Conservation (phyloP, 2,797 vertebrate genomes). For the Crocodylus rhombifer region DNA sequence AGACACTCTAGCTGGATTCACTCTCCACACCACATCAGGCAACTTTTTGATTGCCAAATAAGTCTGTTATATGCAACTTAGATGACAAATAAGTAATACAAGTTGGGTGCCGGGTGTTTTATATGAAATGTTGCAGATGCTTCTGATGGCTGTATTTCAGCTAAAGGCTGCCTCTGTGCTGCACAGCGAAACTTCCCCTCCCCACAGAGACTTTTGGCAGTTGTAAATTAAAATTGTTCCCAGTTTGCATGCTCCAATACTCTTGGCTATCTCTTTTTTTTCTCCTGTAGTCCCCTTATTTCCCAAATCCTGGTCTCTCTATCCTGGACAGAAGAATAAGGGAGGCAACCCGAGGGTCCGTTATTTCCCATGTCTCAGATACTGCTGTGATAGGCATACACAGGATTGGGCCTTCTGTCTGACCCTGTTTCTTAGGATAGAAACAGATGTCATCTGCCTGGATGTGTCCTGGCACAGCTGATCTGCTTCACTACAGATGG, state of each 20-base stretch:
- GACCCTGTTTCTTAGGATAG: neutral
- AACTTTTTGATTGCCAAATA: no score
- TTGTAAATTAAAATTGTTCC: neutral
- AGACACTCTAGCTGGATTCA: no score
- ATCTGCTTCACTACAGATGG: no score
- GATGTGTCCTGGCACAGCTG: no score
- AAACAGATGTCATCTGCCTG: no score
- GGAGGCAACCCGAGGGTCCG: neutral
- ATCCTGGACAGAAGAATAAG: neutral
- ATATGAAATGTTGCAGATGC: accelerated
- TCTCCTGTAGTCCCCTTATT: accelerated
- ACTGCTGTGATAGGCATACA: neutral
- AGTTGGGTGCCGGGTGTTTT: neutral
- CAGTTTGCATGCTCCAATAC: neutral
- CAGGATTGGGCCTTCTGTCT: neutral
- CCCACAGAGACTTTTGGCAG: neutral
- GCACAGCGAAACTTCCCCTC: accelerated
- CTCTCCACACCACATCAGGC: no score
- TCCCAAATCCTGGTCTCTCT: accelerated
- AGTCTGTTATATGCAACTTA: no score
- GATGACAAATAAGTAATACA: neutral
- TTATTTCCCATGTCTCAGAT: neutral
- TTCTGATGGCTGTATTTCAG: neutral
- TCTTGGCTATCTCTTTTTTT: neutral
- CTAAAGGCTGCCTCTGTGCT: neutral